Base-by-base conservation (phyloP, 2,888 invertebrate species). In the Cremastinae sp. region DNA sequence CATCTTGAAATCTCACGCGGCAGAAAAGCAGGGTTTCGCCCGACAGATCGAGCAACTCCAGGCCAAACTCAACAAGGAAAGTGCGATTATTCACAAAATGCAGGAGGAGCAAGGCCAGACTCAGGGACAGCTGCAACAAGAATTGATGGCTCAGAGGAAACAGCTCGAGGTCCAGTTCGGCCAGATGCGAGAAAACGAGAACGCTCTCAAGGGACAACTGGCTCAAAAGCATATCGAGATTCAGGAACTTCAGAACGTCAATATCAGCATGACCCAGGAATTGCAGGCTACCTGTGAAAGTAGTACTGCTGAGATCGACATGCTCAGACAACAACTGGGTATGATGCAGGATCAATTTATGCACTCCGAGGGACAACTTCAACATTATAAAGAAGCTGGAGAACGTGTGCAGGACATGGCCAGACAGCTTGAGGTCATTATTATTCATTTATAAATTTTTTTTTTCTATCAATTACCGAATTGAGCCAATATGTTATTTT, bases 161-260 rank as follows among this genome's bases (percentile, higher is more conserved):
- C 93, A 94, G 83, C 89, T 94, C 89, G 94, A 94, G 82, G 90
- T 93, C 84, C 93, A 93, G 81, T 92, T 94, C 66, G 91, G 92
- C 76, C 92, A 92, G 82, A 90, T 93, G 81, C 92, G 93, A 9
- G 94, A 94, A 0, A 86, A 84, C 22, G 91, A 84, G 80, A 90
- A 82, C 78, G 88, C 82, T 43, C 86, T 85, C 74, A 90, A 85
- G 79, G 83, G 84, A 2, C 88, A 89, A 64, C 62, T 90, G 70
- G 90, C 90, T 0, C 91, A 91, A 82, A 91, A 91, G 82, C 92
- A 91, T 81, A 89, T 89, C 71, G 92, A 92, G 70, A 88, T 90
- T n/a, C 86, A 90, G 69, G 87, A 91, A 82, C 72, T 91, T 7
- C 88, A 89, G 62, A 88, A 80, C 38, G 75, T 84, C 2, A 83